These are phyloP conservation scores for Colius striatus DNA, from an alignment of 2,113 vertebrate species.

Conservation along the genomic window DNA sequence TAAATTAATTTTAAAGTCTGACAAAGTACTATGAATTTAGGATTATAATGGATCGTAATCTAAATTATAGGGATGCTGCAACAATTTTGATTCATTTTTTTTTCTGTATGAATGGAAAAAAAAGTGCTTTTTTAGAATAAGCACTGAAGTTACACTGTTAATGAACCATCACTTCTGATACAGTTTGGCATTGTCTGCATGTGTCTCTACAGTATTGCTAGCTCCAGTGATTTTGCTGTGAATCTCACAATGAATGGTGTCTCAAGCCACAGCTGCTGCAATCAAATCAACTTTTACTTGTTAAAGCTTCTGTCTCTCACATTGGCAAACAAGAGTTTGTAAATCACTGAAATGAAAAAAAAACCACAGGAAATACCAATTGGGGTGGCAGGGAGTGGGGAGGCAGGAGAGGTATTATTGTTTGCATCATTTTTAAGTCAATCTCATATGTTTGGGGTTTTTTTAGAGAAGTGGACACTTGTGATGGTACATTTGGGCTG, in stretches of 20 bases:
- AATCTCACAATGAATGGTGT: background rate
- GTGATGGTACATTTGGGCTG: background rate
- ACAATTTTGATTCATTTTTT: background rate
- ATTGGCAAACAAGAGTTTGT: background rate
- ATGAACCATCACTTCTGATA: background rate
- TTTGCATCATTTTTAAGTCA: background rate
- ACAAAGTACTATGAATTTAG: background rate
- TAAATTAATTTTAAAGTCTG: background rate
- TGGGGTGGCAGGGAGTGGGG: rapidly evolving
- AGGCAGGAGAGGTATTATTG: background rate
- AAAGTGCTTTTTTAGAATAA: background rate
- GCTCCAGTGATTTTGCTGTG: background rate
- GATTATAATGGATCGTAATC: background rate
- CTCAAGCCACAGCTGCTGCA: background rate
- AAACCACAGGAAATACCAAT: background rate
- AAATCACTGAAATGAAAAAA: background rate
- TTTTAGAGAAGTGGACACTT: background rate
- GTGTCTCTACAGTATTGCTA: background rate
- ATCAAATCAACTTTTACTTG: background rate
- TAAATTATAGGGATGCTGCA: background rate
- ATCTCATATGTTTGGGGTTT: too few species aligned
- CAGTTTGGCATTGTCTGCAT: background rate
- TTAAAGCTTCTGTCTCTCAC: background rate
- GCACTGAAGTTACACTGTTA: background rate
- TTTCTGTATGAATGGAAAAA: background rate